phyloP scores from a whole-genome alignment of 1,140 invertebrate species.

The Neodiprion virginianus region DNA sequence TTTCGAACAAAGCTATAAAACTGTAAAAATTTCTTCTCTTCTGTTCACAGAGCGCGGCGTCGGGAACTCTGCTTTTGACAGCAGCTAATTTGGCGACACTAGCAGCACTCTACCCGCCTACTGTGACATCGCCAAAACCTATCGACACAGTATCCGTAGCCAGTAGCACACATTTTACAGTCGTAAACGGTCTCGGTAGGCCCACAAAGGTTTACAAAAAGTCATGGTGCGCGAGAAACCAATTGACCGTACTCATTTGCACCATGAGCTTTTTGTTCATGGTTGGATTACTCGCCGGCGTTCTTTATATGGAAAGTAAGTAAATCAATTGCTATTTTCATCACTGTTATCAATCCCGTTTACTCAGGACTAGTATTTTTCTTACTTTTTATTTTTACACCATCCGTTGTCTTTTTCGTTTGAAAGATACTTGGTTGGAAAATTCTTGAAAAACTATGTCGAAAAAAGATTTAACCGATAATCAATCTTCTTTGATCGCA shows the following conservation, averaged over 20 bases:
- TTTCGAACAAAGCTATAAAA: too few species aligned
- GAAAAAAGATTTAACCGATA: too few species aligned
- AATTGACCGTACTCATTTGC: slow-evolving; percentile 79
- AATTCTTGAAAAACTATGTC: too few species aligned
- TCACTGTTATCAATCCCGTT: background rate
- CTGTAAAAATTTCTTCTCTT: slow-evolving; percentile 12
- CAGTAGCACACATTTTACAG: slow-evolving; percentile 85
- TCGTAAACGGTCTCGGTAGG: slow-evolving; percentile 79
- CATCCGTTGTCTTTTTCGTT: slow-evolving; percentile 58
- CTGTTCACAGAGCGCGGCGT: slow-evolving; percentile 75
- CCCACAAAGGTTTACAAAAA: slow-evolving; percentile 63
- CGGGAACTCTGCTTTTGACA: slow-evolving; percentile 77
- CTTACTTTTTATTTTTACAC: too few species aligned
- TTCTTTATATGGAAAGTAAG: slow-evolving; percentile 67
- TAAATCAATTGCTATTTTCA: slow-evolving; percentile 23
- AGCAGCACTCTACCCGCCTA: slow-evolving; percentile 70
- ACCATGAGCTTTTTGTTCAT: slow-evolving; percentile 81
- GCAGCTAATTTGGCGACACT: slow-evolving; percentile 75
- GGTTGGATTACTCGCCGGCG: slow-evolving; percentile 76
- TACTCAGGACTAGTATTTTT: background rate
- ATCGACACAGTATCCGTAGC: slow-evolving; percentile 76
- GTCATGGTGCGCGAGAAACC: slow-evolving; percentile 77
- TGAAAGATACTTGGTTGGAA: slow-evolving; percentile 60
- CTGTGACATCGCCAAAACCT: slow-evolving; percentile 51
- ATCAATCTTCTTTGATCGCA: too few species aligned